Conservation (phyloP, 2,113 vertebrate species). For the Rhegmatorhina hoffmannsi region DNA sequence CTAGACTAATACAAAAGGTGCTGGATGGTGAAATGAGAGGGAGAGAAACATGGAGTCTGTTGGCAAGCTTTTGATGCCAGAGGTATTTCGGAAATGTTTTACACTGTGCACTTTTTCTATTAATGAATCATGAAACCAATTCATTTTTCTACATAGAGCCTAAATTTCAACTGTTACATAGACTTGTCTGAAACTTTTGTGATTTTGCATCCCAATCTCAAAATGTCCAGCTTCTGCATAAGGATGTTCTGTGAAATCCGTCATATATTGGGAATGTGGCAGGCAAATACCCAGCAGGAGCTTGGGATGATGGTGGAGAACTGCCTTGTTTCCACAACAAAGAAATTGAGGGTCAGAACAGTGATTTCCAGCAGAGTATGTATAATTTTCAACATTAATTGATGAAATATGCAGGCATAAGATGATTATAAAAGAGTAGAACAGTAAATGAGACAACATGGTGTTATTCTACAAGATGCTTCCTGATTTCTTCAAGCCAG, state of each 20-base stretch:
- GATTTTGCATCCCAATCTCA: neutral
- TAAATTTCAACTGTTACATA: neutral
- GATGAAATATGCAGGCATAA: neutral
- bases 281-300: neutral
- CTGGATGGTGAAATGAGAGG: neutral
- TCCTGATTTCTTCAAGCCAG: neutral
- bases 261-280: rapidly evolving
- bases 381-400: neutral
- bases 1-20: neutral
- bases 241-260: neutral
- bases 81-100: rapidly evolving
- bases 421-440: neutral
- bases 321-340: neutral
- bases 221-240: neutral
- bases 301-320: neutral
- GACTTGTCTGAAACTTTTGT: neutral
- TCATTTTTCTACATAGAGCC: neutral
- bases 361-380: neutral
- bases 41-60: neutral
- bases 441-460: neutral
- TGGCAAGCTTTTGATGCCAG: neutral
- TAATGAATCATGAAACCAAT: neutral
- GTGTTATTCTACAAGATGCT: neutral
- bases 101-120: neutral
- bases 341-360: neutral